A percentile compares a stretch with the other conserved stretches of the same genome.
Evolutionary conservation across 1,140 invertebrate genomes (phyloP).

Genomic region (Drosophila miranda): DNA sequence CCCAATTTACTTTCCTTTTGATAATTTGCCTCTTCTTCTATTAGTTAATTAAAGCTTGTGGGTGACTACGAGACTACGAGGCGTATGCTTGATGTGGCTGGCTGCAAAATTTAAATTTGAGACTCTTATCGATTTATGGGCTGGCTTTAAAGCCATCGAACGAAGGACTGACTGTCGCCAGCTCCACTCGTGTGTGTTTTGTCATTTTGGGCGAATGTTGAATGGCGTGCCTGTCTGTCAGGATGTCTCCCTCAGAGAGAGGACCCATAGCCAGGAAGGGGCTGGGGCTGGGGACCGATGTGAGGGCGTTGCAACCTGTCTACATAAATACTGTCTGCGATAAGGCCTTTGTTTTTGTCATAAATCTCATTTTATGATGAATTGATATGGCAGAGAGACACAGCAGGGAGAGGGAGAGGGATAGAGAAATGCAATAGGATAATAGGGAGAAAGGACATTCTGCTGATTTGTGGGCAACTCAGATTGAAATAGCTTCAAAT

Average conservation of each 20-base stretch:
- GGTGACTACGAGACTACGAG: constrained; percentile 28
- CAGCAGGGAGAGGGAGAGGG: constrained; percentile 29
- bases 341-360: constrained; percentile 82
- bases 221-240: constrained; percentile 70
- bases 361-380: constrained; percentile 82
- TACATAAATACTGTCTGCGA: constrained; percentile 82
- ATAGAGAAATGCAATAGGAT: constrained; percentile 38
- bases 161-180: constrained; percentile 1
- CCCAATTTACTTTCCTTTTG: constrained; percentile 31
- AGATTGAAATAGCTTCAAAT: constrained; percentile 44
- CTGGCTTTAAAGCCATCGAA: constrained; percentile 47
- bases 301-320: constrained; percentile 65
- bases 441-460: background rate
- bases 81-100: constrained; percentile 57
- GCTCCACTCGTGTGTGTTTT: constrained; percentile 23
- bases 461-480: constrained; percentile 50
- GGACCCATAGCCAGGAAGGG: no score
- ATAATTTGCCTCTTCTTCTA: constrained; percentile 39
- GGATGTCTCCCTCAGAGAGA: constrained; percentile 11
- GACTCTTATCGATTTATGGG: constrained; percentile 57
- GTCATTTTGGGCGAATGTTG: constrained; percentile 46
- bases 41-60: constrained; percentile 67
- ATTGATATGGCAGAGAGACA: constrained; percentile 61
- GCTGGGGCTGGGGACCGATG: background rate
- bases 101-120: constrained; percentile 41